A percentile compares a stretch with the other conserved stretches of the same genome.
phyloP scores from a whole-genome alignment of 1,140 invertebrate species.

The Anagrus nilaparvatae region DNA sequence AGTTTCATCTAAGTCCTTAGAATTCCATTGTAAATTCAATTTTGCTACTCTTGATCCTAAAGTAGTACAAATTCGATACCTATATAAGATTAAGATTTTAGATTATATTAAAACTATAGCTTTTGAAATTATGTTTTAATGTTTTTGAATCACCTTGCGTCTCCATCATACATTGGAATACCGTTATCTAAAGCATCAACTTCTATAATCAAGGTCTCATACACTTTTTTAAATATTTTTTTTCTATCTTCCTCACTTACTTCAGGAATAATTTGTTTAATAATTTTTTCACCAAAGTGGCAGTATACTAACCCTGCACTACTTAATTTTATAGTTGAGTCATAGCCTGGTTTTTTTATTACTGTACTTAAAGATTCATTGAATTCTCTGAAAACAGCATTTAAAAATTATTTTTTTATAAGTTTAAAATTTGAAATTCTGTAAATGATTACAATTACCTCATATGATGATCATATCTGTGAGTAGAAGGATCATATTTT shows the following conservation, averaged over 20 bases:
- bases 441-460: slow-evolving; percentile 38
- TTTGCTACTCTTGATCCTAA: slow-evolving; percentile 57
- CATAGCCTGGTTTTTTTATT: slow-evolving; percentile 38
- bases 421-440: slow-evolving; percentile 1
- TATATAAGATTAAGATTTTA: slow-evolving; percentile 24
- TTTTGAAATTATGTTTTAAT: background rate
- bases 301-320: slow-evolving; percentile 91
- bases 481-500: slow-evolving; percentile 64
- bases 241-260: slow-evolving; percentile 43
- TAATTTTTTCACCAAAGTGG: slow-evolving; percentile 78
- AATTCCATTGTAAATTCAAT: slow-evolving; percentile 87
- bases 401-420: background rate
- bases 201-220: slow-evolving; percentile 85
- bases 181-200: slow-evolving; percentile 97
- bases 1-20: slow-evolving; percentile 44
- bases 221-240: slow-evolving; percentile 71
- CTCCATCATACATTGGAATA: slow-evolving; percentile 65
- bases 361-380: slow-evolving; percentile 52
- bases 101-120: background rate
- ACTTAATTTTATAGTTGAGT: slow-evolving; percentile 67
- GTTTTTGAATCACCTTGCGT: slow-evolving; percentile 20
- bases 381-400: slow-evolving; percentile 49
- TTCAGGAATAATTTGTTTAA: slow-evolving; percentile 48
- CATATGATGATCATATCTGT: slow-evolving; percentile 95
- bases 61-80: slow-evolving; percentile 71